A percentile compares a stretch with the other conserved stretches of the same genome.
Evolutionary conservation across 23 tunicate genomes (phyloP).

Genomic region (Botrylloides violaceus): DNA sequence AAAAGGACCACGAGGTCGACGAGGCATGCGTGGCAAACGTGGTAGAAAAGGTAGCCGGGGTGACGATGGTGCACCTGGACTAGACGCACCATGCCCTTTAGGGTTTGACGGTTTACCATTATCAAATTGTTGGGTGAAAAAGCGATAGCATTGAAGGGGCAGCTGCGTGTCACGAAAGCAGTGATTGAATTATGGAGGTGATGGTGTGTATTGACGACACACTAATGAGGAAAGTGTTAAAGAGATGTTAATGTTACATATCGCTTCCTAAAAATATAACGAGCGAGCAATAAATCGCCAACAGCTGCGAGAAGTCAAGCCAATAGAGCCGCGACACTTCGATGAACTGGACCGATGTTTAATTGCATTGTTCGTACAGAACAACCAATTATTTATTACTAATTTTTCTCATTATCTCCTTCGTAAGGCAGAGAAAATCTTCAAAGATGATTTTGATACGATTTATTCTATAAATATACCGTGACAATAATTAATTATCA

Average conservation of each 20-base stretch:
- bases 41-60: constrained; percentile 60
- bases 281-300: neutral
- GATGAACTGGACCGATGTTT: neutral
- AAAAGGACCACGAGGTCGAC: neutral
- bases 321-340: neutral
- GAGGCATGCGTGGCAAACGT: constrained; percentile 60
- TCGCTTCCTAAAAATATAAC: neutral
- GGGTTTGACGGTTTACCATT: constrained; percentile 63
- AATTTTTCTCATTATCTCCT: no score
- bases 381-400: neutral
- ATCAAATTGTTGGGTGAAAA: constrained; percentile 35
- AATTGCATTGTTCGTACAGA: neutral
- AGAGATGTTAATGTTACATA: neutral
- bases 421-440: no score
- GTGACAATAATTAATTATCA: no score
- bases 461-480: no score
- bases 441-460: no score
- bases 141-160: neutral
- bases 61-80: constrained; percentile 77
- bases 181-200: neutral
- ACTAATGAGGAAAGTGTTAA: neutral
- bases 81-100: constrained; percentile 79
- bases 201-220: neutral
- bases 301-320: neutral
- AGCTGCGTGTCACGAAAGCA: neutral